Conservation (phyloP, 2,888 invertebrate genomes). For the Latrodectus elegans region DNA sequence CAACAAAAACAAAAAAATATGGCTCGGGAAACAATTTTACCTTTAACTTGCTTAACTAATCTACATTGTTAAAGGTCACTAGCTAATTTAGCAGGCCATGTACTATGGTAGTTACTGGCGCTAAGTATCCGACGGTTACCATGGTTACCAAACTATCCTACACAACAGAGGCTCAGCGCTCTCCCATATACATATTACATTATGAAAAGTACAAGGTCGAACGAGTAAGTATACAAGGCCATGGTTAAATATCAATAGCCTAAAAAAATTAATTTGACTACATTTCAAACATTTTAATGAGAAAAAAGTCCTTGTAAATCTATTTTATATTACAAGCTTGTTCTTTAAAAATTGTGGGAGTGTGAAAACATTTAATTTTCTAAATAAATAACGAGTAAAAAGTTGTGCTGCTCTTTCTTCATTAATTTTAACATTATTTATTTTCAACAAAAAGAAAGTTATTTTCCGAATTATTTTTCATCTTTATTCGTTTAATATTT, state of each 20-base stretch:
- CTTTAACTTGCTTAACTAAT: slow-evolving; percentile 66
- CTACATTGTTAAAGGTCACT: slow-evolving; percentile 65
- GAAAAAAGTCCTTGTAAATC: neutral
- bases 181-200: slow-evolving; percentile 53
- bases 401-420: no score
- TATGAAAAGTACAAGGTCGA: slow-evolving; percentile 61
- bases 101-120: slow-evolving; percentile 57
- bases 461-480: no score
- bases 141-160: slow-evolving; percentile 46
- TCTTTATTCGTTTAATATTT: no score
- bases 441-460: no score
- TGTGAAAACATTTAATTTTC: no score
- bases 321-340: no score
- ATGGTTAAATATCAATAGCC: slow-evolving; percentile 47
- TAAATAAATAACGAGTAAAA: no score
- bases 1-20: slow-evolving; percentile 43
- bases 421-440: no score
- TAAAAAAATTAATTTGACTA: slow-evolving; percentile 38
- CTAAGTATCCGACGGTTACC: slow-evolving; percentile 54
- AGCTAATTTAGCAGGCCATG: slow-evolving; percentile 65
- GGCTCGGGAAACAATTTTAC: slow-evolving; percentile 36
- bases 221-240: slow-evolving; percentile 48
- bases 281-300: slow-evolving; percentile 40
- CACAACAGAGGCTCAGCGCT: slow-evolving; percentile 16
- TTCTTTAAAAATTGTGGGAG: no score